A percentile compares a stretch with the other conserved stretches of the same genome.
phyloP scores from a whole-genome alignment of 2,888 invertebrate species.

The Actias luna region DNA sequence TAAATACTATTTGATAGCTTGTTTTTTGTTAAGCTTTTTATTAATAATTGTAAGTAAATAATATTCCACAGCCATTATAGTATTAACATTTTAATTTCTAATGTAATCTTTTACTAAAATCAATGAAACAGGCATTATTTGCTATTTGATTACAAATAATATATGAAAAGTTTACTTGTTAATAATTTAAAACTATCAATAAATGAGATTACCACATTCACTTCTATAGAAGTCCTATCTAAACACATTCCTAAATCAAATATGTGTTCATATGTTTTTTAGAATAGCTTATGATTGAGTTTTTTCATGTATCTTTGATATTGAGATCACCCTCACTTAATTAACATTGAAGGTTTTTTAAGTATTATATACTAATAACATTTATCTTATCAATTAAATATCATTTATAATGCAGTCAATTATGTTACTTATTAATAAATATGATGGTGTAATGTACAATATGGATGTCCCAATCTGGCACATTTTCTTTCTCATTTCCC shows the following conservation, averaged over 20 bases:
- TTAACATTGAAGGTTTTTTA: background rate
- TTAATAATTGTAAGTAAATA: no score
- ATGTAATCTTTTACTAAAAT: no score
- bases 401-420: background rate
- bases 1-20: no score
- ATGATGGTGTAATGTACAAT: conserved; percentile 57
- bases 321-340: background rate
- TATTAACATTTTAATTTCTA: no score
- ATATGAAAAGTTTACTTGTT: no score
- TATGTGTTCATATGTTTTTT: background rate
- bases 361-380: background rate
- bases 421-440: conserved; percentile 34
- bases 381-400: background rate
- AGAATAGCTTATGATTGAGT: background rate
- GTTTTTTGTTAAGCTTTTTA: no score
- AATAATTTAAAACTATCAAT: no score
- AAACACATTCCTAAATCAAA: background rate
- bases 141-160: no score
- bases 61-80: no score
- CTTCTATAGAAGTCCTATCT: no score
- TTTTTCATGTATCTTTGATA: background rate
- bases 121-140: no score
- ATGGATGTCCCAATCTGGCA: conserved; percentile 64
- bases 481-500: conserved; percentile 55
- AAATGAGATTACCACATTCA: no score